These are phyloP conservation scores for Dicentrarchus labrax DNA, from an alignment of 2,113 vertebrate genomes.

Conservation along the genomic window DNA sequence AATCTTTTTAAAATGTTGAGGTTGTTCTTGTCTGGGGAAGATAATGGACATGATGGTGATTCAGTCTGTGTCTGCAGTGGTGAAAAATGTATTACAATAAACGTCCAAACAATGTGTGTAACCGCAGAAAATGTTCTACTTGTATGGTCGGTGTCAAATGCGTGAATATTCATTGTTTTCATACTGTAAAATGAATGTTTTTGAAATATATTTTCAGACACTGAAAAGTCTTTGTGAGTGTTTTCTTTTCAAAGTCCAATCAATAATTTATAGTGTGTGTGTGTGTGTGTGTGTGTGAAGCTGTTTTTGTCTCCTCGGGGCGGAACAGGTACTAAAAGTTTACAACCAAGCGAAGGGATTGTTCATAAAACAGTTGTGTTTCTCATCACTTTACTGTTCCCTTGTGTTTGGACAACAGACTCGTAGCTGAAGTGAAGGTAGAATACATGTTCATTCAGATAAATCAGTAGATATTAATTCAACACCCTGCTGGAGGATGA, in stretches of 20 bases:
- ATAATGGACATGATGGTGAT: constrained; percentile 19
- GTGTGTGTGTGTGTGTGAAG: neutral
- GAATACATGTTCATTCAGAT: constrained; percentile 13
- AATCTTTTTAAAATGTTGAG: constrained; percentile 25
- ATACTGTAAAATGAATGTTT: constrained; percentile 66
- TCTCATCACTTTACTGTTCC: constrained; percentile 54
- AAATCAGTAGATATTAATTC: constrained; percentile 21
- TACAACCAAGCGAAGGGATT: too few relatives aligned
- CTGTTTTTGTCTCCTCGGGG: neutral
- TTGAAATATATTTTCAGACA: constrained; percentile 74
- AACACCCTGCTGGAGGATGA: constrained; percentile 14
- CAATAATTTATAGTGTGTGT: neutral
- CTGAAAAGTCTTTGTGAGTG: constrained; percentile 1
- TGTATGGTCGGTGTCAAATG: constrained; percentile 55
- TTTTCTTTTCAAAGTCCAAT: neutral
- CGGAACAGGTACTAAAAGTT: fast-evolving
- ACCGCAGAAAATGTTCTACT: constrained; percentile 26
- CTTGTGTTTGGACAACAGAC: constrained; percentile 7
- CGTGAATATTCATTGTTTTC: constrained; percentile 52
- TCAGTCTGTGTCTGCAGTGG: constrained; percentile 27
- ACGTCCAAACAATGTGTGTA: constrained; percentile 8
- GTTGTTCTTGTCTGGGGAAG: constrained; percentile 8
- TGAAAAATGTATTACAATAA: constrained; percentile 36
- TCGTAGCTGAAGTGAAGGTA: constrained; percentile 50
- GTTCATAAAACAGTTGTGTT: neutral